Base-by-base conservation (phyloP, 1,140 invertebrate genomes). In the Drosophila jambulina region DNA sequence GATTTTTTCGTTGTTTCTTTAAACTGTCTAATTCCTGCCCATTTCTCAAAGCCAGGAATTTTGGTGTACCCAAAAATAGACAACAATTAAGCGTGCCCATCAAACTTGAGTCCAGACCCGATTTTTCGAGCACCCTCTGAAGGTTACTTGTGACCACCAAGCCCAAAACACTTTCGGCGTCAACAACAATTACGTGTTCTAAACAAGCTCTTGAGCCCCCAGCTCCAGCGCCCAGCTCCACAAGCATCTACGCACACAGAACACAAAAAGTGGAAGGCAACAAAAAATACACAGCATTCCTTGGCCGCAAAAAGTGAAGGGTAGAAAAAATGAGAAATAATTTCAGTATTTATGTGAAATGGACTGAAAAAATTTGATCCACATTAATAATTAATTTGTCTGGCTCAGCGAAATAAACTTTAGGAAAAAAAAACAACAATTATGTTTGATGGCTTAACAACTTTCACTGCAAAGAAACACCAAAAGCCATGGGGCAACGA, bases 311-410 rank as follows among this genome's bases (percentile, higher is more conserved):
- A 82, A 82, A 72, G 80, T 82, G 80, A 82, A 82, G 67, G 80
- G 80, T 78, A 58, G 34, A 71, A 68, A 82, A 76, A 74, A 70
- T 75, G 68, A 40, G 62, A 76, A 75, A 60, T 53, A 70, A 68
- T 53, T 70, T 67, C 51, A 34, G 69, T 58, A 48, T 70, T 69
- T 40, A 57, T 71, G 68, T 70, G 74, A 68, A 76, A 77, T 40
- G 27, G 21, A 40, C 53, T 58, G 72, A 25, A 65, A 36, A 75
- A 65, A 76, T 76, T 76, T 38, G 34, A 77, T 29, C 63, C 74
- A 67, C 56, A 77, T 85, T 78, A 69, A 81, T 74, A 85, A 85
- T 68, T 80, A 76, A 80, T 80, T 76, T 74, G 82, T 64, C 68
- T 75, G 56, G 43, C 56, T 46, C 40, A 56, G 75, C 62, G 49